Conservation (phyloP, 2,113 vertebrate species). For the Progne subis region DNA sequence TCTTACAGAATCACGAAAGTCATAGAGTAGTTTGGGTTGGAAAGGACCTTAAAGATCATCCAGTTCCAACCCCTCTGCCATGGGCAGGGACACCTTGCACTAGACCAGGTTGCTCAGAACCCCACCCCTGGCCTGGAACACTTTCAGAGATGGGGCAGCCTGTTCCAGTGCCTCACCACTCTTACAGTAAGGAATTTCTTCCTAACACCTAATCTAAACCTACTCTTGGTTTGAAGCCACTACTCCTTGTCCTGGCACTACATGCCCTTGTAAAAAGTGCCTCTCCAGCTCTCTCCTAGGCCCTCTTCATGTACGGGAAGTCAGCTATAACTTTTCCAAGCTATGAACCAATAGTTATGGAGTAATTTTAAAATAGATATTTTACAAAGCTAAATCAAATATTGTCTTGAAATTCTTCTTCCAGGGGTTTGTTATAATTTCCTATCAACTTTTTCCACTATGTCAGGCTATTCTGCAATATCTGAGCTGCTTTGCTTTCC, state of each 20-base stretch:
- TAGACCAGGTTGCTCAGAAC: neutral
- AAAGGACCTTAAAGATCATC: neutral
- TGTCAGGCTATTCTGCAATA: neutral
- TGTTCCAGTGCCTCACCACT: neutral
- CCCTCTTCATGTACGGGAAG: neutral
- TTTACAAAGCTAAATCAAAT: neutral
- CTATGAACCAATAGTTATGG: neutral
- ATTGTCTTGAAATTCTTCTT: rapidly evolving
- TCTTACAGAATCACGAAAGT: neutral
- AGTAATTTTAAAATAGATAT: neutral
- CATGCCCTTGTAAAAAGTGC: neutral
- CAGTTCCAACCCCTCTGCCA: neutral
- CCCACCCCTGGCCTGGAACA: neutral
- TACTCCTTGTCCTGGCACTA: neutral
- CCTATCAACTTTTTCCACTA: neutral
- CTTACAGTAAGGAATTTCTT: neutral
- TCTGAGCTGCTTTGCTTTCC: neutral
- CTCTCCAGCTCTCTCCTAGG: neutral
- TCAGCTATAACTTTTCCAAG: neutral
- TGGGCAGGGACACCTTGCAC: neutral
- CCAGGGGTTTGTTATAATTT: neutral
- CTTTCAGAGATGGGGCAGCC: neutral
- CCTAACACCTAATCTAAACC: neutral
- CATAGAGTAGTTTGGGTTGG: neutral
- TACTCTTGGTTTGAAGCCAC: neutral